Percentiles rank a stretch among this genome's conserved stretches.
These are phyloP conservation scores for Apostichopus japonicus DNA, from an alignment of 35 echinoderm and acorn worm species.

Conservation along the genomic window DNA sequence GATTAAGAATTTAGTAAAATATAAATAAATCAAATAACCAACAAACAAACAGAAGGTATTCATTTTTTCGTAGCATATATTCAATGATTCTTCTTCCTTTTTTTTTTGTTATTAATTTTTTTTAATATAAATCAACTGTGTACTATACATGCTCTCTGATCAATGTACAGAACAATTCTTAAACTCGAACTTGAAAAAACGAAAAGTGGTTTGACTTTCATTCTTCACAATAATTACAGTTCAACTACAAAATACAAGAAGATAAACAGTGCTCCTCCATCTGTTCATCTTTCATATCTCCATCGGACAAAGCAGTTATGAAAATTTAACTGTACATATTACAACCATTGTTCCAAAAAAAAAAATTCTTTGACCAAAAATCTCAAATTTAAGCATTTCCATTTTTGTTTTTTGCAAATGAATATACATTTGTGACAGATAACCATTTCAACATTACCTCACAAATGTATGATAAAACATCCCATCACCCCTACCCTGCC, in stretches of 20 bases:
- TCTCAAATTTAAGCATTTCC: no score
- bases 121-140: conserved; percentile 46
- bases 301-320: no score
- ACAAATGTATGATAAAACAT: no score
- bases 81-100: conserved; percentile 11
- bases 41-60: no score
- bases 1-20: neutral
- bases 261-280: neutral
- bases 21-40: neutral
- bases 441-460: no score
- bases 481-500: no score
- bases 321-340: no score
- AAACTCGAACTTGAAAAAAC: neutral
- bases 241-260: conserved; percentile 6
- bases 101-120: neutral
- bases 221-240: conserved; percentile 37
- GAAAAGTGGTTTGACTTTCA: neutral
- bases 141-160: conserved; percentile 13
- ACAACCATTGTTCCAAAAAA: neutral
- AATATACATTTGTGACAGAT: no score
- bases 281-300: no score
- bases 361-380: neutral
- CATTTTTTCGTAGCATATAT: conserved; percentile 3
- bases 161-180: conserved; percentile 37
- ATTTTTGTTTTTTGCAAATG: no score